Conservation (phyloP, 2,888 invertebrate genomes). For the Pecten maximus region DNA sequence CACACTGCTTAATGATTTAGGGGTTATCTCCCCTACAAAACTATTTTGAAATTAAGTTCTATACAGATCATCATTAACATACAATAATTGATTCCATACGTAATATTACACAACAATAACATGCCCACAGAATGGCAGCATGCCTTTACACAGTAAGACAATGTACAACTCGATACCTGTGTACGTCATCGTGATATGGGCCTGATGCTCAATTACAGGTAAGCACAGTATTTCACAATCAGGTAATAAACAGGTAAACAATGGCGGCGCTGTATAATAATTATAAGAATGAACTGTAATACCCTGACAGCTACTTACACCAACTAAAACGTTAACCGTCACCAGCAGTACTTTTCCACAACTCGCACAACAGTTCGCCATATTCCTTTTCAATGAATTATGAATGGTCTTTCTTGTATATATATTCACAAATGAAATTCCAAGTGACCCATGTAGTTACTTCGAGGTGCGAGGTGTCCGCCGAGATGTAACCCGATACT, state of each 20-base stretch:
- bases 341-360: constrained; percentile 58
- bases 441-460: background rate
- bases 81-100: background rate
- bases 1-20: too few species aligned
- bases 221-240: background rate
- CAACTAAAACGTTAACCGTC: constrained; percentile 54
- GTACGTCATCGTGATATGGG: background rate
- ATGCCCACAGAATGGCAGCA: background rate
- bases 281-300: background rate
- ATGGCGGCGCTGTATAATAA: background rate
- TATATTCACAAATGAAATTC: background rate
- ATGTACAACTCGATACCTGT: background rate
- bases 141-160: background rate
- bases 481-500: background rate
- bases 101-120: background rate
- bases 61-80: background rate
- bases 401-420: background rate
- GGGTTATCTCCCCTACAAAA: background rate
- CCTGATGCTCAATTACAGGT: background rate
- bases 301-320: constrained; percentile 46
- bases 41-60: background rate
- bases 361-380: constrained; percentile 55
- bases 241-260: background rate
- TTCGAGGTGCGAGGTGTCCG: background rate
- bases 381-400: constrained; percentile 51